Evolutionary conservation across 2,888 invertebrate genomes (phyloP), one percentile per base, ranked within the genome.

Genomic region (Acanthosepion esculentum): DNA sequence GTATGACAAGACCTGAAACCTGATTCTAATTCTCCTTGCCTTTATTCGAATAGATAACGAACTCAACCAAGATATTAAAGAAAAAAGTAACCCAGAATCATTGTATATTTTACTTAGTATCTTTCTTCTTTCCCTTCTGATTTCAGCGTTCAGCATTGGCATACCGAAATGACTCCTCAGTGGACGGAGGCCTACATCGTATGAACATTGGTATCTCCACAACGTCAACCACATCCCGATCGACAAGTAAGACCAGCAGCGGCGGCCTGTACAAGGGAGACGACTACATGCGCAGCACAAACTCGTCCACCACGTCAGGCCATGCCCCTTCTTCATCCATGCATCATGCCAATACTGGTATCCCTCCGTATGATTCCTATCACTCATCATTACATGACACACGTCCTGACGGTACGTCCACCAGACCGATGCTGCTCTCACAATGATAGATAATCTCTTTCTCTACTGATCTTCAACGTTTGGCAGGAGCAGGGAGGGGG

Each of bases 191-290:
- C 10, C 95, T 97, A 94, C 96, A 97, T 92, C 97, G 97, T 10
- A 95, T 96, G 91, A 97, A 97, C 97, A 98, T 99, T 95, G 99
- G 99, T 64, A 99, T 99, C 96, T 99, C 99, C 26, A 99, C 99
- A 0, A 99, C 99, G 0, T 99, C 99, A 95, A 99, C 99, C 0
- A 99, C 99, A 0, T 99, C 99, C 1, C 98, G 99, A 95, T 99
- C 99, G 59, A 99, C 99, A 0, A 99, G 99, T 94, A 99, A 99
- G 97, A 96, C 96, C 94, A 99, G 99, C 29, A 98, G 99, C 96
- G 99, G 99, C 55, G 99, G 96, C 53, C 99, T 99, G 64, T 99
- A 99, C 97, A 98, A 98, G 91, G 97, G 96, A 29, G 97, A 97
- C 94, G 96, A 97, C 94, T 97, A 97, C 95, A 95, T 97, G 93